phyloP scores from a whole-genome alignment of 2,888 invertebrate species.

The Salticus scenicus region DNA sequence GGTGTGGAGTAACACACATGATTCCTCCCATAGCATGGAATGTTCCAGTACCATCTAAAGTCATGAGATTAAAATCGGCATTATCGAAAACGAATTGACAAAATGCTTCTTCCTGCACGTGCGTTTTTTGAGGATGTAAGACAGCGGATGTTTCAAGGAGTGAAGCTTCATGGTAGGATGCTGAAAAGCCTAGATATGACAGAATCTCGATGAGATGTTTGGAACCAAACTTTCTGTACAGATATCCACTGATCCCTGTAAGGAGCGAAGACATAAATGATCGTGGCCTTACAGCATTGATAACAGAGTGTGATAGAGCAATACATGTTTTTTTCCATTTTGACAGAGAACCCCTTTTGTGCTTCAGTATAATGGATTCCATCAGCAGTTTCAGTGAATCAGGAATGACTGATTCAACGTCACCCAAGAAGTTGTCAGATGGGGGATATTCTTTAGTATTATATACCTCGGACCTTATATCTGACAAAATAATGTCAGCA shows the following conservation, averaged over 20 bases:
- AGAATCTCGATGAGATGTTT: not conserved
- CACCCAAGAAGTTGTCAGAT: constrained; percentile 2
- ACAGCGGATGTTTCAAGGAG: constrained; percentile 13
- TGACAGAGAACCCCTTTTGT: not conserved
- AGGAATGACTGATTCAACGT: constrained; percentile 8
- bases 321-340: constrained; percentile 18
- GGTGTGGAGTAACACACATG: constrained; percentile 5
- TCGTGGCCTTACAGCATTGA: not conserved
- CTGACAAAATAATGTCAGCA: not conserved
- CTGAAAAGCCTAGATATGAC: not conserved
- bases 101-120: not conserved
- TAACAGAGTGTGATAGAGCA: not conserved
- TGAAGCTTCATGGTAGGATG: not conserved
- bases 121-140: not conserved
- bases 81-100: constrained; percentile 16
- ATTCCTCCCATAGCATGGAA: constrained; percentile 26
- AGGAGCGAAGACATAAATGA: constrained; percentile 3
- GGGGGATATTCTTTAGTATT: constrained; percentile 2
- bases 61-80: constrained; percentile 12
- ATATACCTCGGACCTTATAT: not conserved
- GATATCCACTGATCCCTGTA: not conserved
- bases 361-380: constrained; percentile 15
- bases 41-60: not conserved
- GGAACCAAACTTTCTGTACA: constrained; percentile 17
- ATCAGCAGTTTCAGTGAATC: constrained; percentile 25